Percentiles rank a stretch among this genome's conserved stretches.
Evolutionary conservation across 2,797 vertebrate genomes (phyloP).

Genomic region (Brachyalestes nurse): DNA sequence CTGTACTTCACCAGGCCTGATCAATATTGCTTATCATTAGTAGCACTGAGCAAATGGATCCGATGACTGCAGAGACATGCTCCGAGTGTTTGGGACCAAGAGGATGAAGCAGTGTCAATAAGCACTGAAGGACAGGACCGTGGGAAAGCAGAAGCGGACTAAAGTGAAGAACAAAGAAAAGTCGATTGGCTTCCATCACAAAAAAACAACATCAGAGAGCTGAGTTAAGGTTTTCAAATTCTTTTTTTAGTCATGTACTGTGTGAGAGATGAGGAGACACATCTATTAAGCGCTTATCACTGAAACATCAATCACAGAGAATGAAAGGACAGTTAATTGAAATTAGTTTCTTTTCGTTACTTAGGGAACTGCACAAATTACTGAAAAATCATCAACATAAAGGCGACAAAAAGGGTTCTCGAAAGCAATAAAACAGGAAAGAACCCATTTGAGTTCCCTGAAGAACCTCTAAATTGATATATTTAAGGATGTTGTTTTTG

Average conservation of each 20-base stretch:
- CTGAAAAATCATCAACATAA: not conserved
- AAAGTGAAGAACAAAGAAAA: conserved; percentile 9
- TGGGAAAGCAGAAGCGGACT: conserved; percentile 7
- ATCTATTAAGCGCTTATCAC: not conserved
- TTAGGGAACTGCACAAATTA: not conserved
- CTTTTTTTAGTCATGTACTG: not conserved
- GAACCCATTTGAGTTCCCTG: not conserved
- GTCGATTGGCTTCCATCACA: not conserved
- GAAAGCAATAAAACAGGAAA: not conserved
- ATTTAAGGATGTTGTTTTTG: not conserved
- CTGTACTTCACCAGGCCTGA: conserved; percentile 46
- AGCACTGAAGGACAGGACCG: conserved; percentile 18
- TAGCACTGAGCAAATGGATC: conserved; percentile 31
- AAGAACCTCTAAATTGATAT: not conserved
- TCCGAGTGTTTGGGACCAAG: conserved; percentile 4
- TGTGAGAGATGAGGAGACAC: not conserved
- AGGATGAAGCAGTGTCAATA: conserved; percentile 32
- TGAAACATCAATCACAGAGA: not conserved
- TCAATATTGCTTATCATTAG: conserved; percentile 58
- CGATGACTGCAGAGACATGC: conserved; percentile 34
- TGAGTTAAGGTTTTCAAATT: not conserved
- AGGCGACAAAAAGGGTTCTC: not conserved
- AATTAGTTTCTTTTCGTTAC: not conserved
- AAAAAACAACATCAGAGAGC: not conserved
- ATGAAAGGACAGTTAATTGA: not conserved